Evolutionary conservation across 1,140 invertebrate genomes (phyloP), one percentile per base, ranked within the genome.

Genomic region (Penaeus indicus): DNA sequence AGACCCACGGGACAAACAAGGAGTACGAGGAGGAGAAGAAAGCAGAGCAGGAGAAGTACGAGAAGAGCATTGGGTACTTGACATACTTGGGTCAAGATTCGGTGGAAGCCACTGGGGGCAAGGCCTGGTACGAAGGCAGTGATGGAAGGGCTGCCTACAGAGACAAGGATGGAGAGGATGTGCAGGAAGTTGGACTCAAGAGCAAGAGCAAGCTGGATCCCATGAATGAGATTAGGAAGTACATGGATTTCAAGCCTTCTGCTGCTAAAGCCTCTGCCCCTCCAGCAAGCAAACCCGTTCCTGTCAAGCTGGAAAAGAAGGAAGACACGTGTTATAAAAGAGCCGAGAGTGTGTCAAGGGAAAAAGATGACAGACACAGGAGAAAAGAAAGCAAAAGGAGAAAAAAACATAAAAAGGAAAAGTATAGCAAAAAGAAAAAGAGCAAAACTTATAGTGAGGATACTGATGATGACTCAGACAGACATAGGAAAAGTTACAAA

Each of bases 41-140:
- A 92, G 95, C 96, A 89, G 97, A 99, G 92, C 95, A 96, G 93
- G 98, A 99, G 93, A 97, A 98, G 91, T 99, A 98, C 95, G 98
- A 99, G 92, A 99, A 99, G 92, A 97, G 98, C 93, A 98, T 99
- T 92, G 98, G 98, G 1, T 96, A 98, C 92, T 94, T 99, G 25
- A 99, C 97, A 69, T 99, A 99, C 94, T 94, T 99, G 80, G 98
- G 98, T 0, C 98, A 99, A 93, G 96, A 98, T 92, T 96, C 97
- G 77, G 95, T 97, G 92, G 98, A 99, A 93, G 94, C 95, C 18
- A 94, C 96, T 2, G 96, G 96, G 25, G 95, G 96, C 91, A 95
- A 94, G 88, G 96, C 95, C 91, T 98, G 97, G 96, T 98, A 97
- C 93, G 85, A 89, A 75, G 67, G 82, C 42, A 88, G 90, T 72